A percentile compares a stretch with the other conserved stretches of the same genome.
Evolutionary conservation across 1,140 invertebrate species (phyloP).

Genomic region (Leptopilina boulardi): DNA sequence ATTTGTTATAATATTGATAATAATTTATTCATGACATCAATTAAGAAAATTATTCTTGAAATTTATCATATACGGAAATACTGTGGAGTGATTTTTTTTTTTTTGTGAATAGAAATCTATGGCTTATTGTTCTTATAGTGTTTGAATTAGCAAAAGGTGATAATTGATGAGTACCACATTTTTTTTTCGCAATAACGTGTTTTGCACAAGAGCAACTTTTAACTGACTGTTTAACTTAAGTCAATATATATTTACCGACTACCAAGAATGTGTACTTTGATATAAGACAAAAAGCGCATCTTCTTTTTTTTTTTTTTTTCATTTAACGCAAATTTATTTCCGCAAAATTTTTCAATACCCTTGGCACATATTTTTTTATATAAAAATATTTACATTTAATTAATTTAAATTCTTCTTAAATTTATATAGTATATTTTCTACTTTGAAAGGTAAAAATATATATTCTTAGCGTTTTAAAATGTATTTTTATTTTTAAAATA

Average conservation of each 20-base stretch:
- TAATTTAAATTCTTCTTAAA: too few relatives aligned
- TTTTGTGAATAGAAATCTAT: background rate
- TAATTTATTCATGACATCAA: too few relatives aligned
- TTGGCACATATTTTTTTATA: too few relatives aligned
- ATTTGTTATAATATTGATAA: too few relatives aligned
- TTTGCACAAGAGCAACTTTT: conserved; percentile 11
- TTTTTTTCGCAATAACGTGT: background rate
- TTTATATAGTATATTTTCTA: too few relatives aligned
- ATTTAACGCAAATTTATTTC: background rate
- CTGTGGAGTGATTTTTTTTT: background rate
- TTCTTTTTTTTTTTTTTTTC: conserved; percentile 7
- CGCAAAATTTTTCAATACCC: too few relatives aligned
- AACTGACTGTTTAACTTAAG: background rate
- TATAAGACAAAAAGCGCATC: background rate
- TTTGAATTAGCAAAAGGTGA: conserved; percentile 21
- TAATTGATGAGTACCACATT: background rate
- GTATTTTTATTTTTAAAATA: too few relatives aligned
- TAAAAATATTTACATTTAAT: too few relatives aligned
- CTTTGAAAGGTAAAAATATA: too few relatives aligned
- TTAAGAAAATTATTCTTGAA: background rate
- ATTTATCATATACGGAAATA: background rate
- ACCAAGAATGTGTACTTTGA: conserved; percentile 6
- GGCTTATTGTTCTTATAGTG: background rate
- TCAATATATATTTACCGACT: conserved; percentile 22
- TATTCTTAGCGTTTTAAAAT: too few relatives aligned